A percentile compares a stretch with the other conserved stretches of the same genome.
Conservation (phyloP, 2,797 vertebrate species). For the Zalophus californianus region DNA sequence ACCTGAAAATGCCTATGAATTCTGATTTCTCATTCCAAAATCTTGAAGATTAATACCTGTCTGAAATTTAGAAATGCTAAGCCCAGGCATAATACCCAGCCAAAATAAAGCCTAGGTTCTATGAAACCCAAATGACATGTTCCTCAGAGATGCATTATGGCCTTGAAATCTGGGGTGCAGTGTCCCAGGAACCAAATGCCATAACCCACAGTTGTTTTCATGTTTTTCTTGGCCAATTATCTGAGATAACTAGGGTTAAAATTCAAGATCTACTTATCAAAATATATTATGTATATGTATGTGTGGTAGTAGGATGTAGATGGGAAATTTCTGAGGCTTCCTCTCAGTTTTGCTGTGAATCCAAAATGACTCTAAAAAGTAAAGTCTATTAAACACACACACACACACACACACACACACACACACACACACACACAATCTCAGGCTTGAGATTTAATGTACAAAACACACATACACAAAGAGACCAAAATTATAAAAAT, state of each 20-base stretch:
- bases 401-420: not conserved
- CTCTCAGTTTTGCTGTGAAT: not conserved
- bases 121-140: not conserved
- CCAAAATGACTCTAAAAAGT: not conserved
- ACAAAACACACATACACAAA: not conserved
- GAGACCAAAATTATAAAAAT: constrained; percentile 10
- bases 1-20: constrained; percentile 19
- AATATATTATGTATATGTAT: not conserved
- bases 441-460: constrained; percentile 7
- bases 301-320: not conserved
- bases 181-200: not conserved
- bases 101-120: constrained; percentile 32
- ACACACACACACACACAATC: not conserved
- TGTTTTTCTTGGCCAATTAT: not conserved
- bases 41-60: constrained; percentile 3
- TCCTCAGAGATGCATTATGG: not conserved
- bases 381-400: not conserved
- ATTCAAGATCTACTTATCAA: constrained; percentile 14
- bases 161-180: not conserved
- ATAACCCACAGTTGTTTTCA: not conserved
- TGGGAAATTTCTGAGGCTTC: not conserved
- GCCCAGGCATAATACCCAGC: not conserved
- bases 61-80: constrained; percentile 29
- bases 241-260: not conserved
- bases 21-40: constrained; percentile 47